Conservation (phyloP, 2,888 invertebrate species). For the Clistopyga incitator region DNA sequence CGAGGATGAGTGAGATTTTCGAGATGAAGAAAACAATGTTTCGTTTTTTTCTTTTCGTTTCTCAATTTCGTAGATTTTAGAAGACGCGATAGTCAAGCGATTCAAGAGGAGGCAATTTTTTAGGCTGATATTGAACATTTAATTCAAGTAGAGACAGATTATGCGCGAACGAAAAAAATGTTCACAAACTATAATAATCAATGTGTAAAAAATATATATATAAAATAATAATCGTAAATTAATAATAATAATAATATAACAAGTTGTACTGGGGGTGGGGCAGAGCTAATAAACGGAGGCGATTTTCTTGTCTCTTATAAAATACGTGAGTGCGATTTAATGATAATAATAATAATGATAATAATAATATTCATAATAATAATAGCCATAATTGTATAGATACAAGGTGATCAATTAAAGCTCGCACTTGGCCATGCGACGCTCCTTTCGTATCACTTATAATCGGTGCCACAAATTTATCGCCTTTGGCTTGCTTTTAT, state of each 20-base stretch:
- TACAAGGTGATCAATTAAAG: constrained; percentile 65
- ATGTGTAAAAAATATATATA: constrained; percentile 50
- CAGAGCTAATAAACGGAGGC: constrained; percentile 60
- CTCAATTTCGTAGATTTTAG: constrained; percentile 16
- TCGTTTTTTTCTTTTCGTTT: neutral
- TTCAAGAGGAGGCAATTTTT: constrained; percentile 7
- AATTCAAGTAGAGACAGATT: constrained; percentile 15
- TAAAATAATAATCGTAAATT: constrained; percentile 41
- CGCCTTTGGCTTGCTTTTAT: neutral
- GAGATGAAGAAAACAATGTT: constrained; percentile 23
- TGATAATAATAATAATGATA: constrained; percentile 40
- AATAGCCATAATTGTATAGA: constrained; percentile 60
- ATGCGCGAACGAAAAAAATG: constrained; percentile 1
- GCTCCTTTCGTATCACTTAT: neutral
- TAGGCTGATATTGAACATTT: constrained; percentile 14
- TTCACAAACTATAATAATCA: constrained; percentile 49
- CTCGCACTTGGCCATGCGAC: constrained; percentile 61
- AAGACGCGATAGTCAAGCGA: constrained; percentile 31
- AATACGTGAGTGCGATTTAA: constrained; percentile 47
- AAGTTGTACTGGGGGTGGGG: constrained; percentile 65
- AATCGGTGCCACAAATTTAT: constrained; percentile 6
- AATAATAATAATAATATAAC: constrained; percentile 52
- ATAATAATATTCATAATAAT: constrained; percentile 54
- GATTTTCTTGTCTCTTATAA: constrained; percentile 45
- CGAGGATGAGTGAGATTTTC: constrained; percentile 45